A percentile compares a stretch with the other conserved stretches of the same genome.
Evolutionary conservation across 2,113 vertebrate genomes (phyloP).

Genomic region (Phycodurus eques): DNA sequence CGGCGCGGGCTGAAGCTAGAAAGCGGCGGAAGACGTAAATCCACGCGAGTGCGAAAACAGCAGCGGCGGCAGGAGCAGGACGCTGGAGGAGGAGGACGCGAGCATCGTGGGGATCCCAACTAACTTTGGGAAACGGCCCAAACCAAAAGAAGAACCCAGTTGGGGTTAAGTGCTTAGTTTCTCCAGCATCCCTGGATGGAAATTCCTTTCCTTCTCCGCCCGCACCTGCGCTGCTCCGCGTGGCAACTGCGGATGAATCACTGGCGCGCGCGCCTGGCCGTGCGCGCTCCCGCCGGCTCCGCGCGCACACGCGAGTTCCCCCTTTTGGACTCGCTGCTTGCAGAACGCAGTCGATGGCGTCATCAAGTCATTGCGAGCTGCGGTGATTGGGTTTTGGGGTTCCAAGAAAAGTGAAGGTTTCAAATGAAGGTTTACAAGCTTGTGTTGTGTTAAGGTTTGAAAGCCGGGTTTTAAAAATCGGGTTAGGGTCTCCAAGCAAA

Average conservation of each 20-base stretch:
- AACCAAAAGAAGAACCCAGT: background rate
- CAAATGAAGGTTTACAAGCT: too few relatives aligned
- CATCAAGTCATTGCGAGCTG: too few relatives aligned
- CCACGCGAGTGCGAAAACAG: background rate
- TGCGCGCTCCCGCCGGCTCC: slow-evolving; percentile 43
- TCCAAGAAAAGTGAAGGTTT: background rate
- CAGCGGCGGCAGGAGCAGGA: background rate
- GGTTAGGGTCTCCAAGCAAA: background rate
- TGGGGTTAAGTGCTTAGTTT: background rate
- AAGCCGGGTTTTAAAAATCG: background rate
- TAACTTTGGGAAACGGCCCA: slow-evolving; percentile 44
- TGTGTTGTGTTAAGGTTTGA: background rate
- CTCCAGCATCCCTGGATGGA: slow-evolving; percentile 31
- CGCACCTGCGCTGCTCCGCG: slow-evolving; percentile 42
- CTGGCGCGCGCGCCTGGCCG: slow-evolving; percentile 42
- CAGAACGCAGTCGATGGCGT: slow-evolving; percentile 45
- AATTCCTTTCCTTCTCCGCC: slow-evolving; percentile 45
- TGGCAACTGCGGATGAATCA: slow-evolving; percentile 64
- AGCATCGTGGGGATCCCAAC: slow-evolving; percentile 34
- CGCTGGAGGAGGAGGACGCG: slow-evolving; percentile 1
- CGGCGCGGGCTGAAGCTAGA: background rate
- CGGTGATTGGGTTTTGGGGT: background rate
- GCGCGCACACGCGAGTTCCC: slow-evolving; percentile 27
- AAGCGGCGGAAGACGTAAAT: slow-evolving; percentile 28
- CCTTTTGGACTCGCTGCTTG: slow-evolving; percentile 28